phyloP scores from a whole-genome alignment of 1,140 invertebrate species.

The Drosophila takahashii region DNA sequence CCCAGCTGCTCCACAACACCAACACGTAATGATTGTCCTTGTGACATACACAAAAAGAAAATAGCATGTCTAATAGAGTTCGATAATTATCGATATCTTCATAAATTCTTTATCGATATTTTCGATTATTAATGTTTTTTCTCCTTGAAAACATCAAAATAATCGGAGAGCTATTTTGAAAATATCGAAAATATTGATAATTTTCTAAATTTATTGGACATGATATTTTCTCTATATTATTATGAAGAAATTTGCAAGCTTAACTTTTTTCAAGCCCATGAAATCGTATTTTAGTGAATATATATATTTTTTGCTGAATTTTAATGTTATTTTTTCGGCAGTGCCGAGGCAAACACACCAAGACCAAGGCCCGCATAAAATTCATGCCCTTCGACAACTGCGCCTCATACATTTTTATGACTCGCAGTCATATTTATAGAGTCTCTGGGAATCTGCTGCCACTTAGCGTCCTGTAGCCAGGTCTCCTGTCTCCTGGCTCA shows the following conservation, averaged over 20 bases:
- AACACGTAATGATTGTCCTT: slow-evolving; percentile 53
- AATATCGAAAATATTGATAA: no score
- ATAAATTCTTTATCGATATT: no score
- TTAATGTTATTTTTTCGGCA: neutral
- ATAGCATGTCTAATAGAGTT: no score
- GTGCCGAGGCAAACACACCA: slow-evolving; percentile 2
- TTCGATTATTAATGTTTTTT: no score
- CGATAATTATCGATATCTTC: no score
- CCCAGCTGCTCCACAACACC: slow-evolving; percentile 38
- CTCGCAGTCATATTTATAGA: slow-evolving; percentile 47
- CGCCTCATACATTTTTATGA: slow-evolving; percentile 55
- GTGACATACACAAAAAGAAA: slow-evolving; percentile 26
- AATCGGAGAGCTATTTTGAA: no score
- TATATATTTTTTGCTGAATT: neutral
- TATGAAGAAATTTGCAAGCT: no score
- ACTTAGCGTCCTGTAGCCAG: neutral
- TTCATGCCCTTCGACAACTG: slow-evolving; percentile 42
- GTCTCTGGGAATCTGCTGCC: slow-evolving; percentile 6
- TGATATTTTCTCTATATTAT: no score
- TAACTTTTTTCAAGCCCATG: no score
- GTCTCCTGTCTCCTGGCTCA: neutral
- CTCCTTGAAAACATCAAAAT: no score
- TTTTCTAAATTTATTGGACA: no score
- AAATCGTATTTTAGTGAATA: neutral
- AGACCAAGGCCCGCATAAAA: slow-evolving; percentile 15